Evolutionary conservation across 1,140 invertebrate genomes (phyloP), one percentile per base, ranked within the genome.

Genomic region (Palaemon carinicauda): DNA sequence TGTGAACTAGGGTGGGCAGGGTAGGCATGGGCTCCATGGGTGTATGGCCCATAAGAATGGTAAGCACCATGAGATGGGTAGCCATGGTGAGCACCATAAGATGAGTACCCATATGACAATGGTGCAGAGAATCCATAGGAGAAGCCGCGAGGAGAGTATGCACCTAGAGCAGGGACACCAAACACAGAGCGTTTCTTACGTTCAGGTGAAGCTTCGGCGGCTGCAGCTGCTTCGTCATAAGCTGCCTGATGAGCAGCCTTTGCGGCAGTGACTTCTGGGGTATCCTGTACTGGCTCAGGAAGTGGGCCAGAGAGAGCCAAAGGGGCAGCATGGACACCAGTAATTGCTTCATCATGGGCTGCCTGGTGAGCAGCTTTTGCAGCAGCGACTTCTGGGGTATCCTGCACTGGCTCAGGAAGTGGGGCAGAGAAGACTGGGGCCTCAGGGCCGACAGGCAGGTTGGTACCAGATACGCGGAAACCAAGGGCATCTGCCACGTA

Each of bases 401-500:
- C 83, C 77, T 86, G 56, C 17, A 86, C 83, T 7, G 83, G 83
- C 24, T 80, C 60, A 10, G 83, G 83, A 41, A 31, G 50, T 12
- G 24, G 21, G n/a, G 54, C 65, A 31, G 65, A 21, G 21, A 17
- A 15, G 19, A 69, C 50, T 2, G 83, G 83, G 60, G 83, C 83
- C 3, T 53, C 83, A 17, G 83, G 82, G 27, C 74, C 73, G 74
- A 78, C 74, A 5, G 82, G 83, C 51, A 86, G 65, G 74, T 86
- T 80, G n/a, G 77, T 86, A 51, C 77, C 83, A n/a, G 83, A 14
- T 27, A 86, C 83, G 15, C 83, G 77, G 83, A 86, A 86, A n/a
- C 83, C 83, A 9, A 86, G 77, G 50, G 50, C 75, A 65, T 86
- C 83, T 10, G 83, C 83, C 0, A 86, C 83, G 50, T 86, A 86